A percentile compares a stretch with the other conserved stretches of the same genome.
These are phyloP conservation scores for Drosophila demipolita DNA, from an alignment of 2,888 invertebrate genomes.

Conservation along the genomic window DNA sequence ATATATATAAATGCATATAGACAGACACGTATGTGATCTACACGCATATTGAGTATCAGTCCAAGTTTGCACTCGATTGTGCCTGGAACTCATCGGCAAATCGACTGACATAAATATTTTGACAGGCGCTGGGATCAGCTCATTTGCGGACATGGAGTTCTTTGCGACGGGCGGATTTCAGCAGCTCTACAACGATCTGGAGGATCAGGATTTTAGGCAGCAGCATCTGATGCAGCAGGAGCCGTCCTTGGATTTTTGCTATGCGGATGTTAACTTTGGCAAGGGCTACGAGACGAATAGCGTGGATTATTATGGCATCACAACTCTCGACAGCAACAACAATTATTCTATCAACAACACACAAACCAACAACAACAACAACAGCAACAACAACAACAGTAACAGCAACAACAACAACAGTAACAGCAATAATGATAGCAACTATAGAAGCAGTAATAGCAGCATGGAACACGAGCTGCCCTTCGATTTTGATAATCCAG, in stretches of 20 bases:
- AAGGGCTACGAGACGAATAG: constrained; percentile 40
- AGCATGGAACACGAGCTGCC: constrained; percentile 28
- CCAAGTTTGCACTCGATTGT: constrained; percentile 35
- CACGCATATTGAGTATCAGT: constrained; percentile 39
- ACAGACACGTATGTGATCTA: neutral
- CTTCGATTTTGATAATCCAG: constrained; percentile 40
- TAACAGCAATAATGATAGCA: constrained; percentile 15
- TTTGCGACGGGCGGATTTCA: constrained; percentile 85
- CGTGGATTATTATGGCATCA: constrained; percentile 68
- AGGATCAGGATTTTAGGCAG: constrained; percentile 45
- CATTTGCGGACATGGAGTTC: constrained; percentile 83
- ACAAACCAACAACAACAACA: constrained; percentile 24
- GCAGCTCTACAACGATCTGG: constrained; percentile 83
- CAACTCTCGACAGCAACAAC: constrained; percentile 61
- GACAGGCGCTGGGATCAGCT: constrained; percentile 43
- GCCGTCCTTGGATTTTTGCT: constrained; percentile 45
- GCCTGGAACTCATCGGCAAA: constrained; percentile 20
- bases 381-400: constrained; percentile 25
- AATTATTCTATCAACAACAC: constrained; percentile 34
- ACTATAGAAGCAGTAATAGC: constrained; percentile 4
- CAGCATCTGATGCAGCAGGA: constrained; percentile 8
- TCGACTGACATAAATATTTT: constrained; percentile 69
- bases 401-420: constrained; percentile 24
- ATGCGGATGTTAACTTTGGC: constrained; percentile 55
- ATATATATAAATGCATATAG: constrained; percentile 7